phyloP scores from a whole-genome alignment of 1,140 invertebrate species.

The Leptonema lineaticorne region DNA sequence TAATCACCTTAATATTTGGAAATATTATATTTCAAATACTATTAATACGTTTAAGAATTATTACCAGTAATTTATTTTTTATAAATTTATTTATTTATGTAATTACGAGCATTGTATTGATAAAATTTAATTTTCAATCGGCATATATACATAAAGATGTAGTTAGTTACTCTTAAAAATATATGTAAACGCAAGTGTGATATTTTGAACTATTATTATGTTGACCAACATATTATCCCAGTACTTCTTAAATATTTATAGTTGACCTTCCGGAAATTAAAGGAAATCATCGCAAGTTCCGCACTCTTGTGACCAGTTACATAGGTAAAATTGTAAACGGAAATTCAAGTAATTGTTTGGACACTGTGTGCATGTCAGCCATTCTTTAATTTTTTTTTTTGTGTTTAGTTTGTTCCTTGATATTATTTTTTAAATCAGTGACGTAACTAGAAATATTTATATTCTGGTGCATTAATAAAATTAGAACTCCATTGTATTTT shows the following conservation, averaged over 20 bases:
- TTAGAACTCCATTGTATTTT: too few species aligned
- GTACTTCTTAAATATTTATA: slow-evolving; percentile 47
- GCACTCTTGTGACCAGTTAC: slow-evolving; percentile 94
- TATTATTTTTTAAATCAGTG: too few species aligned
- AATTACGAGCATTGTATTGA: too few species aligned
- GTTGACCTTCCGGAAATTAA: slow-evolving; percentile 96
- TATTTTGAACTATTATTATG: neutral
- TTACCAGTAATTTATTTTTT: too few species aligned
- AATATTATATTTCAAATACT: too few species aligned
- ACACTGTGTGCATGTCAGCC: slow-evolving; percentile 27
- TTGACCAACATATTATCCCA: slow-evolving; percentile 12
- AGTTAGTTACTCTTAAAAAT: neutral
- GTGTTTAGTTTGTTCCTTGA: slow-evolving; percentile 24
- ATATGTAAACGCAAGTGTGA: neutral
- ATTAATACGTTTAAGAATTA: too few species aligned
- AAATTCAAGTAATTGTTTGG: slow-evolving; percentile 14
- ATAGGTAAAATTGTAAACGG: slow-evolving; percentile 74
- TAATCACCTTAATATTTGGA: too few species aligned
- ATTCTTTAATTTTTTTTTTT: slow-evolving; percentile 21
- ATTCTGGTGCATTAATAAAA: too few species aligned
- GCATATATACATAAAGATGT: too few species aligned
- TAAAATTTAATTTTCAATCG: too few species aligned
- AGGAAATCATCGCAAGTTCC: slow-evolving; percentile 96
- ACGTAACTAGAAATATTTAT: too few species aligned
- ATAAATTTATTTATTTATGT: too few species aligned